Evolutionary conservation across 2,888 invertebrate genomes (phyloP).

Genomic region (Torymus texanus): DNA sequence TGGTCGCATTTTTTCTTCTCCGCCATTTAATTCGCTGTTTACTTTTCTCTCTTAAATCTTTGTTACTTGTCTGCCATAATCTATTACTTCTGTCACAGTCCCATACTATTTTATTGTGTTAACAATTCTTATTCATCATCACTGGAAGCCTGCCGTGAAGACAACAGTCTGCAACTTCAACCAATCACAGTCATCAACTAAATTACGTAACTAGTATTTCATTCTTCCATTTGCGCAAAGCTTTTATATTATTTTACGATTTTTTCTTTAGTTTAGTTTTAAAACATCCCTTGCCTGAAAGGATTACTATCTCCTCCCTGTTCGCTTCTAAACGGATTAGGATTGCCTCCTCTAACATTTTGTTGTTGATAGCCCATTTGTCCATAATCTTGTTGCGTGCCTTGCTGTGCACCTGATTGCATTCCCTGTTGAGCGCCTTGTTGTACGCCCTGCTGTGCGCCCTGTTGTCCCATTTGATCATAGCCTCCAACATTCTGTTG

Average conservation of each 20-base stretch:
- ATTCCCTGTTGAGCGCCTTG: constrained; percentile 29
- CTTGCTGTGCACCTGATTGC: constrained; percentile 58
- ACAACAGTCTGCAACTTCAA: constrained; percentile 64
- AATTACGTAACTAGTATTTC: constrained; percentile 52
- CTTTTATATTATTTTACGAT: constrained; percentile 31
- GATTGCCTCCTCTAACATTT: constrained; percentile 55
- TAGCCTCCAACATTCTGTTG: constrained; percentile 74
- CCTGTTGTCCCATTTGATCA: constrained; percentile 70
- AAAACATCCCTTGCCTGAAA: constrained; percentile 86
- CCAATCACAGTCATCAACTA: constrained; percentile 57
- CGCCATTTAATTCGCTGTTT: constrained; percentile 12
- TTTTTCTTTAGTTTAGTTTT: constrained; percentile 57
- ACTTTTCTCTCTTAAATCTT: not conserved
- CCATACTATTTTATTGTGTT: constrained; percentile 15
- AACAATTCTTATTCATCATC: constrained; percentile 58
- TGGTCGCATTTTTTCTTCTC: constrained; percentile 29
- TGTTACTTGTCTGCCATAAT: not conserved
- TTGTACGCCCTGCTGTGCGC: constrained; percentile 26
- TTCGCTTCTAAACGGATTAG: constrained; percentile 76
- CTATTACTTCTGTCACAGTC: constrained; percentile 24
- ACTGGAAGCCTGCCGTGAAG: constrained; percentile 73
- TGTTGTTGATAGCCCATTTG: constrained; percentile 63
- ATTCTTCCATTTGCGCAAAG: constrained; percentile 37
- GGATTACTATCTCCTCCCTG: constrained; percentile 81
- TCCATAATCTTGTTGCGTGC: constrained; percentile 58